Evolutionary conservation across 2,888 invertebrate species (phyloP), one percentile per base, ranked within the genome.

Genomic region (Aspidiotus destructor): DNA sequence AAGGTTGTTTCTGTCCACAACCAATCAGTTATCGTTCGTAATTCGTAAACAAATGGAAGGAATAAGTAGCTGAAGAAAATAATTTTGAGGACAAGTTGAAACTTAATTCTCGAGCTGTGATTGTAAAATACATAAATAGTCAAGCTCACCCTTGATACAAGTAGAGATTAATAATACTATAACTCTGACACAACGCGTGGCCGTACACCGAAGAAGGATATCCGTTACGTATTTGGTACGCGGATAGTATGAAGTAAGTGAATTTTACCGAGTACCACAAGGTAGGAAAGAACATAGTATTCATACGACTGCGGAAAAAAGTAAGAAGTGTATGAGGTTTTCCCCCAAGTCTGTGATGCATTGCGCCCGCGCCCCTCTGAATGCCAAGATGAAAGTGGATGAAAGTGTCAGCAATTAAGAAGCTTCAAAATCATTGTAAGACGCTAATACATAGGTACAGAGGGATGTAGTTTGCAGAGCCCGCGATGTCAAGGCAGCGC

Each of bases 141-240:
- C 13, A 28, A 15, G 2, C 52, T 71, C 68, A 71, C 71, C 63
- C 8, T 68, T 70, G 69, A 44, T 67, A 71, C 5, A 41, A 15
- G 10, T 60, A 44, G 10, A 68, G 54, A 62, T 71, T 71, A 10
- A 69, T 62, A 9, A 70, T 41, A 42, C 57, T 70, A 54, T 71
- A 71, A 13, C 58, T 68, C 48, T 71, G 69, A 60, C 69, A 69
- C 42, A 72, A 44, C 42, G 70, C 70, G 41, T 70, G 67, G 16
- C 69, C 71, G 8, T 68, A 58, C 7, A 70, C 62, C 8, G 58
- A 68, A 17, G 55, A 44, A 11, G 70, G 48, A 48, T 70, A 72
- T 41, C 72, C 72, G 13, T 48, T 16, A n/a, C 72, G 67, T 41
- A 72, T 68, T 58, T 71, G 70, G 48, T 71, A 71, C 1, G 72